Evolutionary conservation across 2,888 invertebrate genomes (phyloP), one percentile per base, ranked within the genome.

Genomic region (Aphidoletes aphidimyza): DNA sequence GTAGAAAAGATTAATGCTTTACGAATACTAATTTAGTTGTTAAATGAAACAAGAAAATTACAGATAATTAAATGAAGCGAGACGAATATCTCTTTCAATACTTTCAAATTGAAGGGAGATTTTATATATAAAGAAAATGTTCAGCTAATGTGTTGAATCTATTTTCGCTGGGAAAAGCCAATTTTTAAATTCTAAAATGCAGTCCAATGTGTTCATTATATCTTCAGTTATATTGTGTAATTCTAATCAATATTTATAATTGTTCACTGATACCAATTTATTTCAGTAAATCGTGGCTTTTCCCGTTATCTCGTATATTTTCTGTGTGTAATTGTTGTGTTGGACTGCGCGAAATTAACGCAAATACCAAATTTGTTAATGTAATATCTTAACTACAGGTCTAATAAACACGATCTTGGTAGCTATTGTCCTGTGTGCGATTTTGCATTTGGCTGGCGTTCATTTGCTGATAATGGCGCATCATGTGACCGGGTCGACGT

Each of bases 351-450:
- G 22, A 2, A 9, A 6, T 26, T 2, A 69, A 69, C 34, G 3
- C 69, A 69, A 26, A 69, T 19, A 54, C 22, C 26, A 26, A 69
- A 34, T 69, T 69, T 3, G 34, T 69, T 69, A 69, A 11, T 30
- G 69, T 11, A 26, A 17, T 19, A 30, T n/a, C 22, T 30, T 69
- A 69, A n/a, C 69, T 34, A 69, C 8, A 14, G n/a, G 8, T 34
- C 30, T 92, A 96, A 90, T 96, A 97, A 85, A 97, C 96, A 84
- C 96, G 90, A 88, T 97, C 96, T 88, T 96, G 96, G 88, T 96
- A 95, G 19, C 95, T 95, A 69, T 95, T 95, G 88, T 96, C 96
- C 87, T 94, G 94, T 39, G 94, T 92, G 83, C 94, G 92, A 84
- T 89, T 88, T 85, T 89, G 89, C 87, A 89, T 89, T 88, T 89